These are phyloP conservation scores for Melanotaenia trifasciata DNA, from an alignment of 2,797 vertebrate species.

Conservation along the genomic window DNA sequence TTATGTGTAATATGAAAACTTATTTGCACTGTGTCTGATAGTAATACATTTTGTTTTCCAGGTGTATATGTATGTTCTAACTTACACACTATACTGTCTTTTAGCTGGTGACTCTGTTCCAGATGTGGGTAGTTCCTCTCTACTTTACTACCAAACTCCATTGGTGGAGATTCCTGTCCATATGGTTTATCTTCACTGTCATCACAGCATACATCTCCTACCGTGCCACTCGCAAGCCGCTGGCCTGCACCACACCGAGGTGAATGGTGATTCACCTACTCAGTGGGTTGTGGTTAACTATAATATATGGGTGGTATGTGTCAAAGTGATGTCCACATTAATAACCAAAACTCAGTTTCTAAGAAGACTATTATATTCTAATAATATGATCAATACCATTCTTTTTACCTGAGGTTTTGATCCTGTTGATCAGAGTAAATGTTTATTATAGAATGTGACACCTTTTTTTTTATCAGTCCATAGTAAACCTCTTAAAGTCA, in stretches of 20 bases:
- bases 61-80: conserved; percentile 11
- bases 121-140: conserved; percentile 99
- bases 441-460: background rate
- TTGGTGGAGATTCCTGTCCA: conserved; percentile 96
- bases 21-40: background rate
- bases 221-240: conserved; percentile 94
- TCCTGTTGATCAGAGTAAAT: background rate
- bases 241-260: conserved; percentile 96
- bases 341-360: background rate
- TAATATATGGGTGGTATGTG: background rate
- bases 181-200: conserved; percentile 95
- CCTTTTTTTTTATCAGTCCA: background rate
- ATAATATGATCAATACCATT: background rate
- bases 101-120: conserved; percentile 97
- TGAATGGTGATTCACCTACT: conserved; percentile 48
- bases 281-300: background rate
- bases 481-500: background rate
- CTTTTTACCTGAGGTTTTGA: background rate
- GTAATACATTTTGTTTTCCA: background rate
- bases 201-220: conserved; percentile 95
- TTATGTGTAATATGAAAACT: too few species aligned
- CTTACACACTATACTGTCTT: conserved; percentile 40
- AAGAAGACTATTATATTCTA: background rate
- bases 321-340: background rate
- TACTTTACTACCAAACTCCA: conserved; percentile 98